Base-by-base conservation (phyloP, 1,140 invertebrate species). In the Drosophila asahinai region DNA sequence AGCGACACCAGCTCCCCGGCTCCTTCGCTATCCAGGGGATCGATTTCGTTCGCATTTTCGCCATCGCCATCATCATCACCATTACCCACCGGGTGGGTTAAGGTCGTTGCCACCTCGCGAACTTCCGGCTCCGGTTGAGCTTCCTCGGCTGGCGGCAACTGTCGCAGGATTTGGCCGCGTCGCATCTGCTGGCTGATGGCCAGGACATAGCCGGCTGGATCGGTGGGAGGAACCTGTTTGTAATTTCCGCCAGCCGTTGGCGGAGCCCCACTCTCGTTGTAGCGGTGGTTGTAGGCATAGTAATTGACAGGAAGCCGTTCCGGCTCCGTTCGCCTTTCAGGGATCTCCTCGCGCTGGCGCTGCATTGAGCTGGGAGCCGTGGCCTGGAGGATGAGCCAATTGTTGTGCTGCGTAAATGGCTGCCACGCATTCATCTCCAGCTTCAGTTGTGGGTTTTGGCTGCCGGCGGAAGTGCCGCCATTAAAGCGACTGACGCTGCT, bases 211-310 rank as follows among this genome's bases (percentile, higher is more conserved):
- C 81, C 79, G 61, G 75, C 75, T 45, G 78, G 68, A 38, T 79
- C 73, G 67, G 51, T 76, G 51, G 70, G 66, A 57, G 73, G 68
- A 80, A 77, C 65, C 81, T 79, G 81, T 82, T 86, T 75, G 89
- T 91, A 91, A 91, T 91, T 91, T 91, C 89, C 89, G 65, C 48
- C 72, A 17, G 70, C 47, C 52, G 61, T 27, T 22, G 59, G 30
- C 25, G 58, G 30, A 33, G 58, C n/a, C 52, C 11, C 61, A 43
- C 72, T 78, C 22, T 71, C 42, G 61, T 91, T 84, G 73, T 86
- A 89, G 17, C 89, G 84, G 48, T 89, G 90, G 76, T 91, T 91
- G 84, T 91, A 89, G 70, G 89, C 81, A 63, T 89, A 91, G 72
- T 91, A 91, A 86, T 86, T 83, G 74, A 74, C 70, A 80, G 83